Conservation (phyloP, 30 jellyfish, hydroid and myxozoan species). For the Mastigias papua region DNA sequence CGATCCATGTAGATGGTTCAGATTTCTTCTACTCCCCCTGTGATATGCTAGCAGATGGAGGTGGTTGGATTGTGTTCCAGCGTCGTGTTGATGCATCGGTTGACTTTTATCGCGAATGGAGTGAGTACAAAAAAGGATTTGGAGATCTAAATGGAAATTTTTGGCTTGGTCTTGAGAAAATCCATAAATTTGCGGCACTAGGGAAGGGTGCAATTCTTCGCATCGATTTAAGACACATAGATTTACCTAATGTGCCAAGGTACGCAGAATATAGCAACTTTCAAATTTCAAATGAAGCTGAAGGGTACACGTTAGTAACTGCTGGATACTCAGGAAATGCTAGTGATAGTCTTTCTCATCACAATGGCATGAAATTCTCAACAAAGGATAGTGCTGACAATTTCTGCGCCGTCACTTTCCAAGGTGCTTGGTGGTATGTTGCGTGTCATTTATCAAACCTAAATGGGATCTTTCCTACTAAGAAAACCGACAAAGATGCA, state of each 20-base stretch:
- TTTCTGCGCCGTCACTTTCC: slow-evolving; percentile 17
- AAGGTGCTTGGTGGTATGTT: slow-evolving; percentile 62
- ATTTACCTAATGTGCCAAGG: background rate
- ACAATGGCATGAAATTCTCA: slow-evolving; percentile 7
- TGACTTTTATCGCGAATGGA: slow-evolving; percentile 42
- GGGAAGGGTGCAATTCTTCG: slow-evolving; percentile 67
- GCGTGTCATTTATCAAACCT: slow-evolving; percentile 24
- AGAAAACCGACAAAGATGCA: too few species aligned
- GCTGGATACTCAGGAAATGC: slow-evolving; percentile 52
- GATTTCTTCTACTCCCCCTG: slow-evolving; percentile 15
- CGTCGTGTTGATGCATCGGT: slow-evolving; percentile 53
- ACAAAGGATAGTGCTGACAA: slow-evolving; percentile 39
- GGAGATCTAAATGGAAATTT: slow-evolving; percentile 62
- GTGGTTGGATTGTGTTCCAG: slow-evolving; percentile 71
- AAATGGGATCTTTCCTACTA: slow-evolving; percentile 29
- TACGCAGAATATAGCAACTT: slow-evolving; percentile 24
- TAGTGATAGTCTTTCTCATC: slow-evolving; percentile 1
- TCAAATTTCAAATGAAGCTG: slow-evolving; percentile 46
- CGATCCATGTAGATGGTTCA: background rate
- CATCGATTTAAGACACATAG: slow-evolving; percentile 32
- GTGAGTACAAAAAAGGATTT: slow-evolving; percentile 46
- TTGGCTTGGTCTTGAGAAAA: slow-evolving; percentile 59
- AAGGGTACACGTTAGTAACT: slow-evolving; percentile 9
- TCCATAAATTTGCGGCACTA: slow-evolving; percentile 47
- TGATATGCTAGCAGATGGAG: slow-evolving; percentile 67